Base-by-base conservation (phyloP, 2,888 invertebrate species). In the Galeruca laticollis region DNA sequence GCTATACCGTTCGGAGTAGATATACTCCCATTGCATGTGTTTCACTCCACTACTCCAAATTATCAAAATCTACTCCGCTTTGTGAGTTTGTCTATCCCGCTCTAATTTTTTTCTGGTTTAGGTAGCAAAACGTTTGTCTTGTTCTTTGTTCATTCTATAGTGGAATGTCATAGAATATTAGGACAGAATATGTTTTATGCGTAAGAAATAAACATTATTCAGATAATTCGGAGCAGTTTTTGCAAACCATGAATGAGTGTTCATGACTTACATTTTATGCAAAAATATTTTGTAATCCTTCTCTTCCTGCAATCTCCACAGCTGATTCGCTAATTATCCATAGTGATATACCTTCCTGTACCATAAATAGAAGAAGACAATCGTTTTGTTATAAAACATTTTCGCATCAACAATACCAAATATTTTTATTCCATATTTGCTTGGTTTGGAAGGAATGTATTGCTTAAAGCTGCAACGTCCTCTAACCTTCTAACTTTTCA, bases 271-370 rank as follows among this genome's bases (percentile, higher is more conserved):
- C 37, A 37, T 57, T 57, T 35, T 33, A 57, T 33, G 33, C 57
- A 57, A n/a, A 15, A 35, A 57, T 57, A 35, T 57, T 15, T 57
- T 33, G 26, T 33, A 35, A 33, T 11, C 33, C 57, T 57, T 57
- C 18, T 57, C 57, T 33, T 37, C 11, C 11, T 37, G 11, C 37
- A 37, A 10, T 37, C 37, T 37, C 37, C 37, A 9, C 37, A 37
- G 37, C 37, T 37, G n/a, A n/a, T n/a, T n/a, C n/a, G 37, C 37
- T 37, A 9, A 37, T 37, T 37, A 10, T 37, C 8, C 37, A 37
- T 37, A 10, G 6, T 10, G 37, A 10, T 37, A 37, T 37, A 37
- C 37, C 8, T 37, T 9, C 6, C 6, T 37, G 37, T 37, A 9
- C 37, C 37, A 9, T 10, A 6, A 37, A 6, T 6, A 37, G 37